These are phyloP conservation scores for Apamea anceps DNA, from an alignment of 2,888 invertebrate species.

Conservation along the genomic window DNA sequence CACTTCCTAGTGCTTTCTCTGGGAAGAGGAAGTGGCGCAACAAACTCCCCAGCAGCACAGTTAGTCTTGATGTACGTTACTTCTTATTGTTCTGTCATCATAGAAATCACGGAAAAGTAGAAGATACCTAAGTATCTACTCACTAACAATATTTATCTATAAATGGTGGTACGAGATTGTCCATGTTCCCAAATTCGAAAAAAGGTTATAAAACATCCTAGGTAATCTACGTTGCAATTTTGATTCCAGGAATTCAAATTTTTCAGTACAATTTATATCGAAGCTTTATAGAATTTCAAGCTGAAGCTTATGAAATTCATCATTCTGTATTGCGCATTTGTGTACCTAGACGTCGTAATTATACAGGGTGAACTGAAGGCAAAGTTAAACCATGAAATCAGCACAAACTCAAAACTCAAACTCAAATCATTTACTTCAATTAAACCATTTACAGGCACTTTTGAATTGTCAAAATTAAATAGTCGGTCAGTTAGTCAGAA, in stretches of 20 bases:
- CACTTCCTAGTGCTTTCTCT: no score
- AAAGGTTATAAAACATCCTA: not conserved
- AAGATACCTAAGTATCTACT: not conserved
- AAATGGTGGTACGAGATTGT: not conserved
- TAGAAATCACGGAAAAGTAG: not conserved
- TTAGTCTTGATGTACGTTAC: not conserved
- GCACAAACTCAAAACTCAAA: no score
- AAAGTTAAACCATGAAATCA: no score
- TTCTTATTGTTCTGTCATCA: not conserved
- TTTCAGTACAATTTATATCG: not conserved
- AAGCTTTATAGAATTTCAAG: not conserved
- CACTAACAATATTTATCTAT: not conserved
- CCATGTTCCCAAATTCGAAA: not conserved
- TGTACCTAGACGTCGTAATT: not conserved
- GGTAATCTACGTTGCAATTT: not conserved
- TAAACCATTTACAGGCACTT: no score
- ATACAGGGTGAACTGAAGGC: no score
- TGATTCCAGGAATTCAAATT: not conserved
- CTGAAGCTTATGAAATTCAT: not conserved
- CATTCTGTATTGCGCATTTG: not conserved
- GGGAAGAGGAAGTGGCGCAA: no score
- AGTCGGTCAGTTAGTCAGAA: no score
- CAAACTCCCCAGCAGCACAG: no score
- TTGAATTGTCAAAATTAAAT: no score
- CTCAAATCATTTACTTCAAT: no score